Evolutionary conservation across 2,888 invertebrate genomes (phyloP).

Genomic region (Pseudanteris insignis): DNA sequence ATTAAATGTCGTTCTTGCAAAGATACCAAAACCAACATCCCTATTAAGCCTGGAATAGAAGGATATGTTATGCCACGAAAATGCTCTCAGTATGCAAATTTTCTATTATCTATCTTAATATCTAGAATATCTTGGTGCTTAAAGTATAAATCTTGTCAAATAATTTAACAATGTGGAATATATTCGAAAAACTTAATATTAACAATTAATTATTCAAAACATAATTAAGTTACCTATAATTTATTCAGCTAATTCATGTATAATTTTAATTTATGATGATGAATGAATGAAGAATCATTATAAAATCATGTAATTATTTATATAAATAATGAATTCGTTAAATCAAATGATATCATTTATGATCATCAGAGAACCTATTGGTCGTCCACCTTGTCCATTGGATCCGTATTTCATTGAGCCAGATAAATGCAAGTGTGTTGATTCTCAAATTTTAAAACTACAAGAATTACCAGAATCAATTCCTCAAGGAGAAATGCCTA

Average conservation of each 20-base stretch:
- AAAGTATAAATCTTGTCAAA: too few relatives aligned
- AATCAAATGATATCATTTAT: background rate
- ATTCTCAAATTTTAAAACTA: constrained; percentile 96
- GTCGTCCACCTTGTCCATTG: constrained; percentile 90
- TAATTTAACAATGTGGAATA: too few relatives aligned
- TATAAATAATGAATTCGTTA: too few relatives aligned
- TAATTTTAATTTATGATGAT: too few relatives aligned
- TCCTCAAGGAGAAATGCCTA: constrained; percentile 97
- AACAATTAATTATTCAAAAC: too few relatives aligned
- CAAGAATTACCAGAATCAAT: constrained; percentile 95
- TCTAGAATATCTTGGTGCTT: too few relatives aligned
- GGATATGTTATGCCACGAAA: constrained; percentile 95
- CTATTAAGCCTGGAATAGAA: constrained; percentile 94
- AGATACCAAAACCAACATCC: constrained; percentile 86
- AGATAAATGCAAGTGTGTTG: constrained; percentile 96
- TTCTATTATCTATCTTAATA: too few relatives aligned
- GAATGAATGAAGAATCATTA: too few relatives aligned
- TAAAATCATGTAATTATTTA: too few relatives aligned
- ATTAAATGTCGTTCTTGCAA: constrained; percentile 96
- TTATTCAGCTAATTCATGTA: too few relatives aligned
- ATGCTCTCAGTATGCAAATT: constrained; percentile 82
- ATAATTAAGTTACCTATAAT: too few relatives aligned
- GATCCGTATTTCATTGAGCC: constrained; percentile 99
- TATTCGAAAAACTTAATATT: too few relatives aligned
- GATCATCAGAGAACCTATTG: constrained; percentile 83